Evolutionary conservation across 1,140 invertebrate species (phyloP).

Genomic region (Grapholita molesta): DNA sequence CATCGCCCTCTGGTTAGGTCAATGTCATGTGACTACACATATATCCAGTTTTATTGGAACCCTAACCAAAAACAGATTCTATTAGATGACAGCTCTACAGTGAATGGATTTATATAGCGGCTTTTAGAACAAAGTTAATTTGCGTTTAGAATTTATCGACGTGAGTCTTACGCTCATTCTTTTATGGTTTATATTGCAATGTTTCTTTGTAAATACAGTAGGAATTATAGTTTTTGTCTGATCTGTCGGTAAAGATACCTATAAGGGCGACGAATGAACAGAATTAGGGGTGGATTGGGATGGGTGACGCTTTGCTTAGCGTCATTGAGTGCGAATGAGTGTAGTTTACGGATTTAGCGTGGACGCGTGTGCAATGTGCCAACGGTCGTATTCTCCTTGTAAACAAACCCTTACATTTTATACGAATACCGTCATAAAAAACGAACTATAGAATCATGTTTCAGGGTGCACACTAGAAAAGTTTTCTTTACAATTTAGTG

Average conservation of each 20-base stretch:
- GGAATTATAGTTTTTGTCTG: not conserved
- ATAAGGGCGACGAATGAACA: not conserved
- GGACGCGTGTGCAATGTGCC: not conserved
- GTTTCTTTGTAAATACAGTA: not conserved
- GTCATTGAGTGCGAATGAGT: constrained; percentile 1
- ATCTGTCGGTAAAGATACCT: not conserved
- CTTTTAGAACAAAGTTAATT: not conserved
- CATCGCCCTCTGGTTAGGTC: not conserved
- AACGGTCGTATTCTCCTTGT: too few relatives aligned
- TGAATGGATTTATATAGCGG: not conserved
- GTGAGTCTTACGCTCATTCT: not conserved
- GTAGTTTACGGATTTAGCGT: not conserved
- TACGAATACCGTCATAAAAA: too few relatives aligned
- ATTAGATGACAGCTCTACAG: not conserved
- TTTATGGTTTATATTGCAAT: not conserved
- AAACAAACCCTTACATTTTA: too few relatives aligned
- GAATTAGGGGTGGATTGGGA: not conserved
- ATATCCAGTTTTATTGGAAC: not conserved
- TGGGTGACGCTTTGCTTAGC: not conserved
- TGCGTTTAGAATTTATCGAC: not conserved
- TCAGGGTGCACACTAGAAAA: too few relatives aligned
- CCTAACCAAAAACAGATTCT: not conserved
- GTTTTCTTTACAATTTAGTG: too few relatives aligned
- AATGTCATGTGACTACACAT: not conserved
- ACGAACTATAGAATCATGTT: too few relatives aligned